Conservation (phyloP, 2,113 vertebrate species). For the Capreolus pygargus region DNA sequence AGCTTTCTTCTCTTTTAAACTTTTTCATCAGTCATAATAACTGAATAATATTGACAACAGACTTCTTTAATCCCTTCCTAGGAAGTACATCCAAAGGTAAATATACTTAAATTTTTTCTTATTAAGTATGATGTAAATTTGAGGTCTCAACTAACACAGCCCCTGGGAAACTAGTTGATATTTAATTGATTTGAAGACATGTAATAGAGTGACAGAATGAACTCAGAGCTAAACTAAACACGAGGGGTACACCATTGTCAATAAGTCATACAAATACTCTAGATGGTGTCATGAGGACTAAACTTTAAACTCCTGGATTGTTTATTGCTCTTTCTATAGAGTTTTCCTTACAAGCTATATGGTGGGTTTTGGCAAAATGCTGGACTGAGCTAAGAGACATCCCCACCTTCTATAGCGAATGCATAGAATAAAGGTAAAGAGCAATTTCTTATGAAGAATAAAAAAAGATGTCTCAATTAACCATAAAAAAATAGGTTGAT, state of each 20-base stretch:
- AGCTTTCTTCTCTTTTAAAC: not conserved
- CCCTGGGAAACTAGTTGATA: not conserved
- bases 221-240: not conserved
- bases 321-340: not conserved
- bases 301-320: not conserved
- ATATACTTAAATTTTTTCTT: not conserved
- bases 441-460: not conserved
- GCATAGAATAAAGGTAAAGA: not conserved
- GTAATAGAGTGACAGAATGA: not conserved
- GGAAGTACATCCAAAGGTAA: not conserved
- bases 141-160: not conserved
- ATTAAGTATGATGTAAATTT: not conserved
- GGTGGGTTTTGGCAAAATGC: not conserved
- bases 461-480: not conserved
- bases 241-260: not conserved
- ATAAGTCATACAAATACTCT: not conserved
- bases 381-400: not conserved
- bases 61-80: not conserved
- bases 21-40: not conserved
- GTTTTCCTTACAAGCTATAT: not conserved
- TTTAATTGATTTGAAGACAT: slow-evolving; percentile 4
- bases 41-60: not conserved
- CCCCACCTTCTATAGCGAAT: not conserved
- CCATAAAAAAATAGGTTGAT: not conserved
- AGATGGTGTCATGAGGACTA: not conserved